Percentiles rank a stretch among this genome's conserved stretches.
Evolutionary conservation across 2,888 invertebrate species (phyloP).

Genomic region (Portevinia maculata): DNA sequence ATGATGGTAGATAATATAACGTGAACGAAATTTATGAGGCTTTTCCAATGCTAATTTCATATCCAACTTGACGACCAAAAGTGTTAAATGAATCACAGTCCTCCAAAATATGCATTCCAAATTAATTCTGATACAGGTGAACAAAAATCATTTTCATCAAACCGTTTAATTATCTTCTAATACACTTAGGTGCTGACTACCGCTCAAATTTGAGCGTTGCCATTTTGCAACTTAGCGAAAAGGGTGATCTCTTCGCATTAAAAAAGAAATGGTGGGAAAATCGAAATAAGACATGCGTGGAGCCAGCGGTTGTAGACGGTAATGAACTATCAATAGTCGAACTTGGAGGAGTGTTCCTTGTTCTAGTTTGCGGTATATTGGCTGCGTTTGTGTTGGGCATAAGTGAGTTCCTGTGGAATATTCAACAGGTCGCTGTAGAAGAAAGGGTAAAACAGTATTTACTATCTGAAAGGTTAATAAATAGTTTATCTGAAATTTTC

Average conservation of each 20-base stretch:
- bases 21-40: too few species aligned
- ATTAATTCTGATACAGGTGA: too few species aligned
- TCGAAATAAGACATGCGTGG: conserved; percentile 83
- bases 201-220: conserved; percentile 92
- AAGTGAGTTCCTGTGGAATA: conserved; percentile 93
- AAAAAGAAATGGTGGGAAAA: conserved; percentile 97
- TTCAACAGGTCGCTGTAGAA: conserved; percentile 89
- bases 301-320: conserved; percentile 77
- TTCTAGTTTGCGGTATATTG: conserved; percentile 89
- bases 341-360: conserved; percentile 95
- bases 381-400: conserved; percentile 90
- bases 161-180: too few species aligned
- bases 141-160: too few species aligned
- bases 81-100: too few species aligned
- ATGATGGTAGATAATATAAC: too few species aligned
- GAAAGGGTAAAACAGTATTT: conserved; percentile 86
- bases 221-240: conserved; percentile 95
- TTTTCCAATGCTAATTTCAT: too few species aligned
- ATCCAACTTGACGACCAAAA: too few species aligned
- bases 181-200: conserved; percentile 89
- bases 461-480: background rate
- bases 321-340: conserved; percentile 84
- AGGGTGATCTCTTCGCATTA: conserved; percentile 90
- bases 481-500: background rate
- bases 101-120: too few species aligned